Evolutionary conservation across 2,113 vertebrate species (phyloP).

Genomic region (Rhadina sibilatrix): DNA sequence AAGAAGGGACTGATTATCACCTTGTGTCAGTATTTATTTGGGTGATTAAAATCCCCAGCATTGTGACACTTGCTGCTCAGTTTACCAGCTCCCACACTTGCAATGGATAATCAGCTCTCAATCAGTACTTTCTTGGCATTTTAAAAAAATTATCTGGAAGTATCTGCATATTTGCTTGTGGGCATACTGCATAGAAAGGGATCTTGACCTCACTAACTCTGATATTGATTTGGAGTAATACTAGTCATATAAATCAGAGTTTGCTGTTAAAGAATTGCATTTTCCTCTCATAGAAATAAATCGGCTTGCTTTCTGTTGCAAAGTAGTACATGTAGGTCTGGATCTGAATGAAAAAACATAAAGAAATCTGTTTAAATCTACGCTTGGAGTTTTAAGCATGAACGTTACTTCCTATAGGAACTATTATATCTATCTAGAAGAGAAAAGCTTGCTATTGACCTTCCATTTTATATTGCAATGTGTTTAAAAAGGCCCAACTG

Average conservation of each 20-base stretch:
- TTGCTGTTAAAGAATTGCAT: not conserved
- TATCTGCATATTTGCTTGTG: not conserved
- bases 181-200: not conserved
- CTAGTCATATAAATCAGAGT: not conserved
- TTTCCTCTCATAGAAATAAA: not conserved
- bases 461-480: not conserved
- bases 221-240: not conserved
- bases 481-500: not conserved
- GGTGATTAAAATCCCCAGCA: not conserved
- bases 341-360: not conserved
- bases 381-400: not conserved
- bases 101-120: not conserved
- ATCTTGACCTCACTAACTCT: not conserved
- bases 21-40: not conserved
- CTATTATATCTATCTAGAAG: not conserved
- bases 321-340: not conserved
- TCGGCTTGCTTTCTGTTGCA: not conserved
- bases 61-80: not conserved
- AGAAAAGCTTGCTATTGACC: not conserved
- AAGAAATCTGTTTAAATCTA: not conserved
- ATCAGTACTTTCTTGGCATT: not conserved
- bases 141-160: not conserved
- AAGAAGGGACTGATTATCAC: not conserved
- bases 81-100: not conserved
- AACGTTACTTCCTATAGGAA: not conserved